Evolutionary conservation across 2,888 invertebrate genomes (phyloP).

Genomic region (Eupithecia exiguata): DNA sequence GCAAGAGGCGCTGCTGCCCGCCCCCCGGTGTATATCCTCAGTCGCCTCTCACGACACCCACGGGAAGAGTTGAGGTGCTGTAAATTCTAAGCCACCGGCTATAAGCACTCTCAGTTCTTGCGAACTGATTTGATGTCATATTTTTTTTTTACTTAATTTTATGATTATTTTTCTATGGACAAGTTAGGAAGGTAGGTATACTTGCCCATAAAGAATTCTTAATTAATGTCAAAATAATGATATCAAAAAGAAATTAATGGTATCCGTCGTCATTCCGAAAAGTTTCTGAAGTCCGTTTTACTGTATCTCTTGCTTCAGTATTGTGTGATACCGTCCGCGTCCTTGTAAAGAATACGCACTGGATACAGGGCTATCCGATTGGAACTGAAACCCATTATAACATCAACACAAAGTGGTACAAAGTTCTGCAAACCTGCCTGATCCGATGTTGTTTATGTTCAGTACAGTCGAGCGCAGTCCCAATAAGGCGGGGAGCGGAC

Average conservation of each 20-base stretch:
- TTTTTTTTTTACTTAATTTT: too few species aligned
- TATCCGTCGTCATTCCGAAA: neutral
- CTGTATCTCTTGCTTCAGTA: neutral
- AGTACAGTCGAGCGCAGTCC: slow-evolving; percentile 28
- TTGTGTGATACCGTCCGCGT: neutral
- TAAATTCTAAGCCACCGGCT: too few species aligned
- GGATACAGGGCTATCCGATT: neutral
- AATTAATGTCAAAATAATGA: too few species aligned
- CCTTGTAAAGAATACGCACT: neutral
- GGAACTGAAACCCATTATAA: neutral
- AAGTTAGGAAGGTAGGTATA: too few species aligned
- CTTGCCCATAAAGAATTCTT: too few species aligned
- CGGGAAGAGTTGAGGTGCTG: too few species aligned
- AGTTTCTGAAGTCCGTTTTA: neutral
- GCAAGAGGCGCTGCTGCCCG: too few species aligned
- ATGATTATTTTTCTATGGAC: too few species aligned
- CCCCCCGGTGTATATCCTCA: too few species aligned
- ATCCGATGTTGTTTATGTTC: slow-evolving; percentile 2
- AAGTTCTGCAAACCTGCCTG: neutral
- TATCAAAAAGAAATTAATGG: neutral
- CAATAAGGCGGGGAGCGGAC: slow-evolving; percentile 36
- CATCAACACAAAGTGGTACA: neutral
- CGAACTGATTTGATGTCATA: neutral
- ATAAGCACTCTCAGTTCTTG: neutral
- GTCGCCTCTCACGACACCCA: too few species aligned